These are phyloP conservation scores for Hanleya hanleyi DNA, from an alignment of 2,888 invertebrate species.

Conservation along the genomic window DNA sequence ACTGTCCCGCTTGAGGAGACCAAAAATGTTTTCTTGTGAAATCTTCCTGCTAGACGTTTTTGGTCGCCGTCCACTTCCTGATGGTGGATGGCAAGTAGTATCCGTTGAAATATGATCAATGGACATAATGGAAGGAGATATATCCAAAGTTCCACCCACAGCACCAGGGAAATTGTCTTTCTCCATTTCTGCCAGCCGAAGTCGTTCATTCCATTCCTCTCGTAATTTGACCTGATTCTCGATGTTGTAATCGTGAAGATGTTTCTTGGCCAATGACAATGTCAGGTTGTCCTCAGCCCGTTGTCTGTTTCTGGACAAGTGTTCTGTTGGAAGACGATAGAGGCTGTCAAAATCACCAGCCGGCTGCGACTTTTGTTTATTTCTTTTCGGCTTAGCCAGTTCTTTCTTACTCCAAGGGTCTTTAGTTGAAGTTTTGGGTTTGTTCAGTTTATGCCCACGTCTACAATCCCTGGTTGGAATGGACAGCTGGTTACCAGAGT, in stretches of 20 bases:
- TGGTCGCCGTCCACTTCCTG: conserved; percentile 28
- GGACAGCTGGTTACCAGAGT: no score
- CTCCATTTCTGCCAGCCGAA: conserved; percentile 44
- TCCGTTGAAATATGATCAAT: neutral
- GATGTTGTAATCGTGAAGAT: conserved; percentile 18
- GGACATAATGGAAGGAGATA: neutral
- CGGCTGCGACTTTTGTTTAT: conserved; percentile 39
- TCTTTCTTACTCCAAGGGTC: conserved; percentile 39
- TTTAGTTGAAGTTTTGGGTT: conserved; percentile 32
- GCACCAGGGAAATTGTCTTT: conserved; percentile 46
- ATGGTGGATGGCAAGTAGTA: neutral
- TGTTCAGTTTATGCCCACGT: conserved; percentile 20
- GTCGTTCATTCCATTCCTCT: conserved; percentile 45
- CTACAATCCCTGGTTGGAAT: no score
- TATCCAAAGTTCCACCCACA: conserved; percentile 36
- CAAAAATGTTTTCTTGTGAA: conserved; percentile 31
- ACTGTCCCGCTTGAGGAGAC: conserved; percentile 38
- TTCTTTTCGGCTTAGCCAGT: conserved; percentile 40
- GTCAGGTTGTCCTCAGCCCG: conserved; percentile 17
- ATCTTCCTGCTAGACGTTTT: conserved; percentile 12
- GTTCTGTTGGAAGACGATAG: conserved; percentile 61
- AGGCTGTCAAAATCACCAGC: conserved; percentile 55
- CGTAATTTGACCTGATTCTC: conserved; percentile 42
- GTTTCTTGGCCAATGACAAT: conserved; percentile 37
- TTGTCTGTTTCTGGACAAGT: conserved; percentile 36